phyloP scores from a whole-genome alignment of 2,113 vertebrate species.

The Thamnaconus septentrionalis region DNA sequence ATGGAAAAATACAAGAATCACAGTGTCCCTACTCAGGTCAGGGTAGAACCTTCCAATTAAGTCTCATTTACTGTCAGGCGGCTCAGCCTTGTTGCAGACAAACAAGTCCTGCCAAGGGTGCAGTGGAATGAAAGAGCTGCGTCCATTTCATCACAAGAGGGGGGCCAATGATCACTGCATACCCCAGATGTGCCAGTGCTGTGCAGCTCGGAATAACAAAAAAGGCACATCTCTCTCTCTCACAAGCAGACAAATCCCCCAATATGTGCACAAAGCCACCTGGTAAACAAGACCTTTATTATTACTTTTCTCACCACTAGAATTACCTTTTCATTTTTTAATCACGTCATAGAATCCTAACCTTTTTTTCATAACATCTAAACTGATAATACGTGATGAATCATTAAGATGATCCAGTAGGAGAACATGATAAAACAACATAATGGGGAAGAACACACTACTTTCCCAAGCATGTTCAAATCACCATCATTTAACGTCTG shows the following conservation, averaged over 20 bases:
- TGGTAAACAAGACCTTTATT: neutral
- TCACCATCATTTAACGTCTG: no score
- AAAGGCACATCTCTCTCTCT: neutral
- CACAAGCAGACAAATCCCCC: neutral
- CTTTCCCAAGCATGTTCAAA: no score
- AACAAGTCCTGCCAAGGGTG: slow-evolving; percentile 53
- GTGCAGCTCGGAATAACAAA: slow-evolving; percentile 8
- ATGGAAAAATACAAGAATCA: slow-evolving; percentile 24
- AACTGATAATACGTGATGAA: no score
- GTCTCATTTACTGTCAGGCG: slow-evolving; percentile 49
- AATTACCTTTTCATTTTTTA: no score
- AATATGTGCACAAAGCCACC: neutral
- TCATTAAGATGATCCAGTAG: no score
- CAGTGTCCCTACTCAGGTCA: slow-evolving; percentile 27
- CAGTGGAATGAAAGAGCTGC: slow-evolving; percentile 54
- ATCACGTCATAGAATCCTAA: no score
- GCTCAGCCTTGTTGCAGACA: slow-evolving; percentile 58
- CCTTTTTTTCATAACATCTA: no score
- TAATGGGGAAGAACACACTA: no score
- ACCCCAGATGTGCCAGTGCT: slow-evolving; percentile 46
- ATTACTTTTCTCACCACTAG: no score
- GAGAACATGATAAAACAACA: no score
- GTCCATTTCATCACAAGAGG: slow-evolving; percentile 54
- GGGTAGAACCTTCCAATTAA: slow-evolving; percentile 53
- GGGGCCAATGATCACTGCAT: slow-evolving; percentile 16